These are phyloP conservation scores for Leptodactylus fallax DNA, from an alignment of 2,797 vertebrate genomes.

Conservation along the genomic window DNA sequence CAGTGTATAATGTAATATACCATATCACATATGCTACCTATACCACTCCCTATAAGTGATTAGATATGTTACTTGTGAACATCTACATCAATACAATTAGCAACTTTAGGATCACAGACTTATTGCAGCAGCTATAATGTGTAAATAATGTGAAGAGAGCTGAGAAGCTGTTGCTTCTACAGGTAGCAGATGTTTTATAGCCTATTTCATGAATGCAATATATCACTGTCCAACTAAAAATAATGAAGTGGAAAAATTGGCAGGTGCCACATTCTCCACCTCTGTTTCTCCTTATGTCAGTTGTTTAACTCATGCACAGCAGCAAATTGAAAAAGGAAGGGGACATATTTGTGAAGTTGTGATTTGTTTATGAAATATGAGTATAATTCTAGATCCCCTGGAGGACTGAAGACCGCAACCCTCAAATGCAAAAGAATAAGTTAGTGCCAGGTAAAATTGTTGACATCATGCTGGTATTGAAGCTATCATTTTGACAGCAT, in stretches of 20 bases:
- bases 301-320: neutral
- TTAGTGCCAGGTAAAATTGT: no score
- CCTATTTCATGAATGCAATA: slow-evolving; percentile 49
- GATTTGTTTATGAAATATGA: neutral
- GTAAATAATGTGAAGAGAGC: slow-evolving; percentile 37
- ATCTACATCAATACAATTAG: slow-evolving; percentile 22
- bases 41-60: no score
- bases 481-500: neutral
- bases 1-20: no score
- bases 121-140: slow-evolving; percentile 33
- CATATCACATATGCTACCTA: no score
- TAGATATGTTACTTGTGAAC: neutral
- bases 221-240: slow-evolving; percentile 60
- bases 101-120: slow-evolving; percentile 13
- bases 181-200: slow-evolving; percentile 59
- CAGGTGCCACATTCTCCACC: slow-evolving; percentile 51
- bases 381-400: neutral
- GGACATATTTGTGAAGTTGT: neutral
- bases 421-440: neutral
- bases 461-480: neutral
- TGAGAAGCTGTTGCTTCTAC: slow-evolving; percentile 39
- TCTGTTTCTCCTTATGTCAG: slow-evolving; percentile 50
- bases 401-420: neutral
- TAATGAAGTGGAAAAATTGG: slow-evolving; percentile 55
- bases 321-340: neutral